These are phyloP conservation scores for Atopsyche davidsoni DNA, from an alignment of 1,140 invertebrate genomes.

Conservation along the genomic window DNA sequence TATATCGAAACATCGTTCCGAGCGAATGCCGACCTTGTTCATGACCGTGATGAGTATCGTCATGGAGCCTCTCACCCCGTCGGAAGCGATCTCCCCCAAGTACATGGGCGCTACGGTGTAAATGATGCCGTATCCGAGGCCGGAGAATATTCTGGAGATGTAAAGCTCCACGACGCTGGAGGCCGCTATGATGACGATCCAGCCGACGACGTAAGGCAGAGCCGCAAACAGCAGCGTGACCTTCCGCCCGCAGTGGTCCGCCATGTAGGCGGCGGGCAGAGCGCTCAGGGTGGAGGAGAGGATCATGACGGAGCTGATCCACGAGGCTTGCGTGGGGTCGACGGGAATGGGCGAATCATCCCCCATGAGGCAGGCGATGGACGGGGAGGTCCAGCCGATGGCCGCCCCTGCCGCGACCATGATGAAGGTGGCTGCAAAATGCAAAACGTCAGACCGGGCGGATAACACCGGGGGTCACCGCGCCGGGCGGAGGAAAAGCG, in stretches of 20 bases:
- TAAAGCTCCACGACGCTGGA: conserved; percentile 48
- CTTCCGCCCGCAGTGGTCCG: conserved; percentile 59
- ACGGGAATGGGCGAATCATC: conserved; percentile 46
- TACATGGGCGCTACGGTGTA: conserved; percentile 61
- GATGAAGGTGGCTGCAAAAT: conserved; percentile 45
- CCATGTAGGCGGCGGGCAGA: conserved; percentile 44
- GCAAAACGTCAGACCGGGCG: too few species aligned
- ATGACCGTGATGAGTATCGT: conserved; percentile 63
- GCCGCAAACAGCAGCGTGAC: conserved; percentile 55
- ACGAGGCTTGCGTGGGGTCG: conserved; percentile 52
- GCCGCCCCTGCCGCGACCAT: conserved; percentile 47
- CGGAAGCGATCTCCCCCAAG: conserved; percentile 61
- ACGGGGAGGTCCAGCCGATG: conserved; percentile 57
- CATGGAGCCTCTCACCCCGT: conserved; percentile 62
- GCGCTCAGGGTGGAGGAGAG: conserved; percentile 45
- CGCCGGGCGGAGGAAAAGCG: too few species aligned
- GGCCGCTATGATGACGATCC: conserved; percentile 55
- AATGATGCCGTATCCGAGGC: conserved; percentile 63
- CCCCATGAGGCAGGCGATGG: conserved; percentile 44
- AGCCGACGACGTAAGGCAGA: conserved; percentile 60
- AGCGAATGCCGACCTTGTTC: conserved; percentile 43
- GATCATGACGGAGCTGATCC: conserved; percentile 55
- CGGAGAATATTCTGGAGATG: conserved; percentile 50
- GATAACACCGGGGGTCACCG: too few species aligned
- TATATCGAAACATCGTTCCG: neutral